phyloP scores from a whole-genome alignment of 2,797 vertebrate genomes.

The Darevskia nairensis region DNA sequence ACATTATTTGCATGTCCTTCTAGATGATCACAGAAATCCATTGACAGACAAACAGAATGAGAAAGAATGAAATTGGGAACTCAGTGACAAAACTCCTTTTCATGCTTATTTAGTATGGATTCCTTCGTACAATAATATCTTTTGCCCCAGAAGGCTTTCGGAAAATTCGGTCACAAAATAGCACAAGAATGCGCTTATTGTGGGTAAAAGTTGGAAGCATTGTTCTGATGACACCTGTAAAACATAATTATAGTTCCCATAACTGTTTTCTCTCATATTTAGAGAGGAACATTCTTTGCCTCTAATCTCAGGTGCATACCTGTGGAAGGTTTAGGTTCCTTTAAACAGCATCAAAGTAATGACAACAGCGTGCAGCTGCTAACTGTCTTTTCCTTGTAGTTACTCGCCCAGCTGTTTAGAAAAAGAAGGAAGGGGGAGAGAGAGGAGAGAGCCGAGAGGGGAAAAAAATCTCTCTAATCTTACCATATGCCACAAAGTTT shows the following conservation, averaged over 20 bases:
- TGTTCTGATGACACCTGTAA: constrained; percentile 79
- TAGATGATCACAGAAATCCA: constrained; percentile 55
- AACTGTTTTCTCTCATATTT: constrained; percentile 70
- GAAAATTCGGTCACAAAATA: constrained; percentile 70
- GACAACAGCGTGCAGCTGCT: constrained; percentile 91
- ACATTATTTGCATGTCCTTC: constrained; percentile 56
- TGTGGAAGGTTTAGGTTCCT: constrained; percentile 86
- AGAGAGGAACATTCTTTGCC: constrained; percentile 71
- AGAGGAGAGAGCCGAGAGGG: constrained; percentile 30
- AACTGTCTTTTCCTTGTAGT: constrained; percentile 84
- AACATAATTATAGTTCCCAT: constrained; percentile 83
- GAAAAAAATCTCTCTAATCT: constrained; percentile 91
- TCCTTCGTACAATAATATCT: constrained; percentile 63
- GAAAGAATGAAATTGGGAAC: constrained; percentile 49
- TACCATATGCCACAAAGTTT: constrained; percentile 92
- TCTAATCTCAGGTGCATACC: constrained; percentile 83
- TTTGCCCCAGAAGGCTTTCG: constrained; percentile 70
- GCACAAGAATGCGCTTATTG: constrained; percentile 65
- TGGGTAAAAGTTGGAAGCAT: constrained; percentile 65
- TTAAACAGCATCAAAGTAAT: constrained; percentile 86
- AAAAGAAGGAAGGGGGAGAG: constrained; percentile 83
- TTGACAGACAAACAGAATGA: constrained; percentile 13
- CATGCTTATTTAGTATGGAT: constrained; percentile 55
- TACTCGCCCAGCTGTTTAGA: constrained; percentile 83
- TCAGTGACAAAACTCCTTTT: constrained; percentile 61